Evolutionary conservation across 2,113 vertebrate species (phyloP).

Genomic region (Sciurus niger): DNA sequence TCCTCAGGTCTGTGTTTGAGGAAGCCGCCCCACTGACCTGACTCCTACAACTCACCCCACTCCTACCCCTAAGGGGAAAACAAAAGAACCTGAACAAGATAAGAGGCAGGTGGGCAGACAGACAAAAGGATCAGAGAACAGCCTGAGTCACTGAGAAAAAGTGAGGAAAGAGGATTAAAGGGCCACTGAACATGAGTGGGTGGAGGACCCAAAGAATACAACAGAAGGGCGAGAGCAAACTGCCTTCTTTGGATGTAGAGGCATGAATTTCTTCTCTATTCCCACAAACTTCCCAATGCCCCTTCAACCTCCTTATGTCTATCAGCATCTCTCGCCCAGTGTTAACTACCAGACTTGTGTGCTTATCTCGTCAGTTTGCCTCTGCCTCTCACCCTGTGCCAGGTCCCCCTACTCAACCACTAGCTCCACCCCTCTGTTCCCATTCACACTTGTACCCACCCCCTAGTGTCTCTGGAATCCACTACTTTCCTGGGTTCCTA

Average conservation of each 20-base stretch:
- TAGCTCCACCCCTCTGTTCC: neutral
- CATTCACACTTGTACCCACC: neutral
- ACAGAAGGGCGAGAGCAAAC: neutral
- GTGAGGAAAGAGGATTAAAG: neutral
- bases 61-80: neutral
- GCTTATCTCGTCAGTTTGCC: neutral
- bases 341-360: neutral
- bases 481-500: neutral
- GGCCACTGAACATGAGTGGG: neutral
- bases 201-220: neutral
- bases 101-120: conserved; percentile 36
- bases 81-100: neutral
- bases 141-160: conserved; percentile 1
- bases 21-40: neutral
- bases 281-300: neutral
- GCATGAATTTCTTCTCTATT: neutral
- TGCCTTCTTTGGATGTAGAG: neutral
- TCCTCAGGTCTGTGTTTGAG: neutral
- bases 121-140: conserved; percentile 28
- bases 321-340: neutral
- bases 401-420: neutral
- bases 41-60: neutral
- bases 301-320: neutral
- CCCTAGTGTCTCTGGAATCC: neutral
- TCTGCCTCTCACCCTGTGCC: neutral